Evolutionary conservation across 2,797 vertebrate species (phyloP).

Genomic region (Diplodus sargus): DNA sequence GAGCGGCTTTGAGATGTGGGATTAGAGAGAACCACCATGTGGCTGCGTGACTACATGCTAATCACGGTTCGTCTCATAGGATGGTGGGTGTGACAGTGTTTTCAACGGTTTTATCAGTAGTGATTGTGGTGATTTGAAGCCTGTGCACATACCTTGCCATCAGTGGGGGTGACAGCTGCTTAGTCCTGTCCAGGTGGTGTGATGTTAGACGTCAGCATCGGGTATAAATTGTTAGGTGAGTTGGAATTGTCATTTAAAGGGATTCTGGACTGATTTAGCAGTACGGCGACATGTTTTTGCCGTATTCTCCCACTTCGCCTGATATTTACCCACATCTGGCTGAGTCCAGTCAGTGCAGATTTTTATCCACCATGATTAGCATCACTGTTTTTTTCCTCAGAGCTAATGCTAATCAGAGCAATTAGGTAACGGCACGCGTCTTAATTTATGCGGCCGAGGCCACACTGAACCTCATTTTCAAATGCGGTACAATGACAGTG

Average conservation of each 20-base stretch:
- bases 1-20: conserved; percentile 27
- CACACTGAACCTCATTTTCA: conserved; percentile 64
- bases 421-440: conserved; percentile 75
- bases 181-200: background rate
- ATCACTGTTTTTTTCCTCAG: conserved; percentile 51
- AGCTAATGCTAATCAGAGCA: conserved; percentile 78
- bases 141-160: conserved; percentile 18
- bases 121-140: conserved; percentile 28
- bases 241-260: background rate
- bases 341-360: conserved; percentile 52
- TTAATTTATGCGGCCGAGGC: conserved; percentile 80
- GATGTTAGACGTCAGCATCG: too few species aligned
- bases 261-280: background rate
- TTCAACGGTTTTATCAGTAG: conserved; percentile 32
- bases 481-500: conserved; percentile 76
- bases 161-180: conserved; percentile 8
- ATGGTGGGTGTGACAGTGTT: conserved; percentile 32
- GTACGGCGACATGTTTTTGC: background rate
- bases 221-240: too few species aligned
- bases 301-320: background rate
- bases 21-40: conserved; percentile 23
- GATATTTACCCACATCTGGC: conserved; percentile 34
- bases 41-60: conserved; percentile 23
- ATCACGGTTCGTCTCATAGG: conserved; percentile 23
- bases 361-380: conserved; percentile 63